phyloP scores from a whole-genome alignment of 2,113 vertebrate species.

The Pollimyrus isidori region DNA sequence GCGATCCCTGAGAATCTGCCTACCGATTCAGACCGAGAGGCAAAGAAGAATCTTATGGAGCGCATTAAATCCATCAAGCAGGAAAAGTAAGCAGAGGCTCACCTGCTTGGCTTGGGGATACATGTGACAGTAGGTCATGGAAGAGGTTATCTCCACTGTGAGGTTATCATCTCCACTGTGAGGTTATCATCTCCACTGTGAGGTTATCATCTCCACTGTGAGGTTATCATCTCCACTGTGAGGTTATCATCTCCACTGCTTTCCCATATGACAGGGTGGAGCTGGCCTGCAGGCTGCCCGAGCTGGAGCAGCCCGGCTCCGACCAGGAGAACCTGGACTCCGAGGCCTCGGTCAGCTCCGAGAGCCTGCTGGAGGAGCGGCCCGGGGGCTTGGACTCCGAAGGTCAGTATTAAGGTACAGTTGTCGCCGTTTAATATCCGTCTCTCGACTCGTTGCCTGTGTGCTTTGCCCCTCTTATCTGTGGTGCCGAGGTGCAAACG shows the following conservation, averaged over 20 bases:
- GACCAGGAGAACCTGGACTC: constrained; percentile 93
- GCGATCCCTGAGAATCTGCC: constrained; percentile 69
- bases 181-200: too few species aligned
- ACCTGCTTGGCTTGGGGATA: background rate
- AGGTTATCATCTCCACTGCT: background rate
- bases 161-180: too few species aligned
- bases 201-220: too few species aligned
- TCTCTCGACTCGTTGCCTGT: constrained; percentile 33
- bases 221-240: too few species aligned
- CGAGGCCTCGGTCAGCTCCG: constrained; percentile 83
- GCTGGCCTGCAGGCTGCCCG: constrained; percentile 82
- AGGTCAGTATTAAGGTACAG: constrained; percentile 79
- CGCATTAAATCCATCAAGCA: constrained; percentile 90
- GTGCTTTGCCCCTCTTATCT: constrained; percentile 53
- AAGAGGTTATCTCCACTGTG: background rate
- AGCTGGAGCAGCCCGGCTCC: constrained; percentile 86
- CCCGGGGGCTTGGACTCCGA: constrained; percentile 59
- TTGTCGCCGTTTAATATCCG: constrained; percentile 9
- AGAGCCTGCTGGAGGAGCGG: constrained; percentile 86
- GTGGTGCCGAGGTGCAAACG: constrained; percentile 65
- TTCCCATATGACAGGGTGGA: constrained; percentile 70
- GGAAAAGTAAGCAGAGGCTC: constrained; percentile 70
- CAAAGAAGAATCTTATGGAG: constrained; percentile 78
- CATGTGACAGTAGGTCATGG: background rate
- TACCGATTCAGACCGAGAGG: constrained; percentile 61